Conservation (phyloP, 2,797 vertebrate genomes). For the Catamblyrhynchus diadema region DNA sequence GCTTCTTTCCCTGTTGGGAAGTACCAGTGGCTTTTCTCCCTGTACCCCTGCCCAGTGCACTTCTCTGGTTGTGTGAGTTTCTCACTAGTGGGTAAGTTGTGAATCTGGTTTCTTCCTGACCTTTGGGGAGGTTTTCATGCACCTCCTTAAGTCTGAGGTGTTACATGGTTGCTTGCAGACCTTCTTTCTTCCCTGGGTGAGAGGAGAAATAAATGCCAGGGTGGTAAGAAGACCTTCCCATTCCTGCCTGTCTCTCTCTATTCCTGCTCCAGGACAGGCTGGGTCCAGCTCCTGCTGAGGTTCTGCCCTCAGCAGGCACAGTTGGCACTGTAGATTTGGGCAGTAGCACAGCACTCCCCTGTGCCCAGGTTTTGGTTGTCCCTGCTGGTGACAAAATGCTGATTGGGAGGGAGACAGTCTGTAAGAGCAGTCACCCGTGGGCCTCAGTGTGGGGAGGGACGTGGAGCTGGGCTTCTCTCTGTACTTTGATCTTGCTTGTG, state of each 20-base stretch:
- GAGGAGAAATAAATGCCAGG: neutral
- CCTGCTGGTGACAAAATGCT: neutral
- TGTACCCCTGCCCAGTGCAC: neutral
- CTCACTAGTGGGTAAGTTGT: neutral
- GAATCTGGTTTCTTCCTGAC: neutral
- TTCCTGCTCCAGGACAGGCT: neutral
- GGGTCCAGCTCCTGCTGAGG: neutral
- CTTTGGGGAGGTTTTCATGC: neutral
- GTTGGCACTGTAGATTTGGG: neutral
- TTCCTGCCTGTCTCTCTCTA: neutral
- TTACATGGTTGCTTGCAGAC: neutral
- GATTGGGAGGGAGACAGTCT: accelerated
- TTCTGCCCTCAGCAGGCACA: neutral
- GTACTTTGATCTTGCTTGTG: neutral
- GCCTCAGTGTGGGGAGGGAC: neutral
- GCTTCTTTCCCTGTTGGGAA: neutral
- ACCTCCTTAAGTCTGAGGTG: neutral
- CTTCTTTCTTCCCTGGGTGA: neutral
- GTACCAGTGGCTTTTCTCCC: neutral
- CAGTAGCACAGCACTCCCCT: neutral
- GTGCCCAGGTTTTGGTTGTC: neutral
- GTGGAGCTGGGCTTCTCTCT: neutral
- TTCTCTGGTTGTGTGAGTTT: neutral
- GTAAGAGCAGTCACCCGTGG: neutral
- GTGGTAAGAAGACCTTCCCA: neutral